Evolutionary conservation across 2,888 invertebrate genomes (phyloP).

Genomic region (Itoplectis maculator): DNA sequence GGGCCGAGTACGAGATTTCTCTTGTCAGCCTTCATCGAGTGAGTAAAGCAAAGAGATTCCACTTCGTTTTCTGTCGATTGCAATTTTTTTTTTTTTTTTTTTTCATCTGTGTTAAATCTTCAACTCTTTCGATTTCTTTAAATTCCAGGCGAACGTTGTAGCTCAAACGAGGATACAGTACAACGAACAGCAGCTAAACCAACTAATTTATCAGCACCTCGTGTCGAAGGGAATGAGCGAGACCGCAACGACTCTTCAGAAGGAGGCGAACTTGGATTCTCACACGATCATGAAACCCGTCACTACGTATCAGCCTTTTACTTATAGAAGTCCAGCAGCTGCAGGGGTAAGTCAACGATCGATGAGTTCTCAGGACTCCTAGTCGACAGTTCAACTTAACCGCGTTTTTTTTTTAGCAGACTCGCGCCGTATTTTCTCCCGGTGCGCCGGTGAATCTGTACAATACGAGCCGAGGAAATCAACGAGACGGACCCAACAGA

Average conservation of each 20-base stretch:
- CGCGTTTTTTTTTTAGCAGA: neutral
- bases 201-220: constrained; percentile 96
- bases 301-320: constrained; percentile 80
- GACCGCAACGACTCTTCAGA: constrained; percentile 90
- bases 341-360: constrained; percentile 72
- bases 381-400: neutral
- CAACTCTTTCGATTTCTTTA: neutral
- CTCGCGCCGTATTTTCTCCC: constrained; percentile 80
- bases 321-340: constrained; percentile 80
- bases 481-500: constrained; percentile 76
- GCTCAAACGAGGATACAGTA: constrained; percentile 98
- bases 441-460: constrained; percentile 82
- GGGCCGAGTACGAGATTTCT: constrained; percentile 93
- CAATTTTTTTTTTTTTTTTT: neutral
- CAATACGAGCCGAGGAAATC: constrained; percentile 77
- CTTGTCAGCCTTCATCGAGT: constrained; percentile 95
- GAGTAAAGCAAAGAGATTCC: no score
- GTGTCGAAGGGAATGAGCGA: constrained; percentile 90
- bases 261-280: constrained; percentile 91
- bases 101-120: no score
- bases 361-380: neutral
- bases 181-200: constrained; percentile 96
- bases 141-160: constrained; percentile 93
- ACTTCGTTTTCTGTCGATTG: no score
- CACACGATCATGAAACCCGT: constrained; percentile 84